Conservation (phyloP, 1,140 invertebrate species). For the Panulirus ornatus region DNA sequence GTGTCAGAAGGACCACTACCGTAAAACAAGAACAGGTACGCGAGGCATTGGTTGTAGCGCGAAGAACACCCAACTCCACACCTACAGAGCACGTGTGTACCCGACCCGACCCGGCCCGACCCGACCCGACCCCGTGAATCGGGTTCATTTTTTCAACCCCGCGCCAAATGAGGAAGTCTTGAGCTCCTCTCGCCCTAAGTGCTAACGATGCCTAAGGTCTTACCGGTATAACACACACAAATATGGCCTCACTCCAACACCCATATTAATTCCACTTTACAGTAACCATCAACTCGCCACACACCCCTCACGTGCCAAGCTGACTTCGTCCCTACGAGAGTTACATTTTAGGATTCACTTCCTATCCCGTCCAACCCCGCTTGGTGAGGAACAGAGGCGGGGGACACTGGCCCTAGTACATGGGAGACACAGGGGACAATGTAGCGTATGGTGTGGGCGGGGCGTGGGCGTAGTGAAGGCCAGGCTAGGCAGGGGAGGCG, state of each 20-base stretch:
- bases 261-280: constrained; percentile 4
- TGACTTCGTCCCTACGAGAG: background rate
- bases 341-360: background rate
- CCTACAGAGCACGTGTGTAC: no score
- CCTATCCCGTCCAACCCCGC: background rate
- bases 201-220: background rate
- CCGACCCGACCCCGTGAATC: no score
- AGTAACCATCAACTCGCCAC: background rate
- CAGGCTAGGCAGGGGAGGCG: background rate
- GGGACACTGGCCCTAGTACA: background rate
- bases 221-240: background rate
- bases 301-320: background rate
- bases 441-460: background rate
- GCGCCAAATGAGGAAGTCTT: background rate
- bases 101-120: no score
- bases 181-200: background rate
- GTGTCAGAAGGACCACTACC: no score
- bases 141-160: background rate
- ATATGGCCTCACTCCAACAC: background rate
- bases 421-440: background rate
- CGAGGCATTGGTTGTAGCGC: no score
- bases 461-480: background rate
- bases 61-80: no score
- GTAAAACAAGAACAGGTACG: no score
- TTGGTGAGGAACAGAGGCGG: background rate